Evolutionary conservation across 2,113 vertebrate species (phyloP).

Genomic region (Ochotona princeps): DNA sequence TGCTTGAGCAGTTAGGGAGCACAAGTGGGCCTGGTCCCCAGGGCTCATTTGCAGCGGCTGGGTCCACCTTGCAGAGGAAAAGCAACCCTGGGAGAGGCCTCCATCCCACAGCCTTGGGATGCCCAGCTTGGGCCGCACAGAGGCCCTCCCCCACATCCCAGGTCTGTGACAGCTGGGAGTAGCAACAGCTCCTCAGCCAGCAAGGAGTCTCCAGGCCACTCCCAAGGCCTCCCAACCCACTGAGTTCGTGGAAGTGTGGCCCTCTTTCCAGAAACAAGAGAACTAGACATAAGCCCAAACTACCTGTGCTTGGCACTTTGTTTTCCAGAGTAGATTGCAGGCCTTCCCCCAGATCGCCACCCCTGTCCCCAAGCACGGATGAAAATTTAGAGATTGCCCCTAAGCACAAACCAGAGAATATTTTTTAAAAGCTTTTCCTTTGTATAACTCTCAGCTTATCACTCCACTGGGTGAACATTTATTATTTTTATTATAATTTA

Average conservation of each 20-base stretch:
- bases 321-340: conserved; percentile 10
- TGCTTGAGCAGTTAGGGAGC: background rate
- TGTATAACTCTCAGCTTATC: conserved; percentile 1
- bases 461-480: background rate
- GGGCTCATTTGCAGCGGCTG: background rate
- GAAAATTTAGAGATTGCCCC: conserved; percentile 26
- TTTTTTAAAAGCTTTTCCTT: background rate
- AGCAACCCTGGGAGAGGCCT: background rate
- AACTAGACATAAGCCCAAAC: background rate
- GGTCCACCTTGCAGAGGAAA: background rate
- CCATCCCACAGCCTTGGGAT: background rate
- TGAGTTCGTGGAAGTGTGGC: background rate
- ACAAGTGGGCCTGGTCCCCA: background rate
- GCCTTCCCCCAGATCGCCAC: conserved; percentile 16
- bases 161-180: background rate
- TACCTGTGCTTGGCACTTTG: background rate
- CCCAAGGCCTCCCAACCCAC: background rate
- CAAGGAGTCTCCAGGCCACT: background rate
- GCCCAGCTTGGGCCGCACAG: background rate
- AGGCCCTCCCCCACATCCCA: background rate
- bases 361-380: background rate
- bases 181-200: background rate
- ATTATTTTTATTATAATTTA: conserved; percentile 40
- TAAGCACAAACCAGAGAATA: background rate
- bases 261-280: background rate